Conservation (phyloP, 1,140 invertebrate genomes). For the Neuroterus valhalla region DNA sequence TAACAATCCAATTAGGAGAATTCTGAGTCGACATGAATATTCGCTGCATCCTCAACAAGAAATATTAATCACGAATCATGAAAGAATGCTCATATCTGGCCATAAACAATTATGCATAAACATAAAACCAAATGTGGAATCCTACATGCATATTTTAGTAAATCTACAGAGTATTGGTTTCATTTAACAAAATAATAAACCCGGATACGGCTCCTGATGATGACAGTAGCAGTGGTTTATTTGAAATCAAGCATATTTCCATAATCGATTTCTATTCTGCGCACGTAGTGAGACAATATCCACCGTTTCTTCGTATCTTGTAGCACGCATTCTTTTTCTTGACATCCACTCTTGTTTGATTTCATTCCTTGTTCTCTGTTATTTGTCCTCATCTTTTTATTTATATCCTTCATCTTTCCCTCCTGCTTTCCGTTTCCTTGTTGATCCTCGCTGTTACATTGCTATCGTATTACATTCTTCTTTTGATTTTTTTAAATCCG, state of each 20-base stretch:
- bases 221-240: constrained; percentile 12
- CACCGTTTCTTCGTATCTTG: constrained; percentile 17
- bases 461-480: constrained; percentile 32
- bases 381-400: background rate
- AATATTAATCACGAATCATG: too few relatives aligned
- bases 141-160: background rate
- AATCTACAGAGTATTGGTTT: background rate
- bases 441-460: background rate
- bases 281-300: constrained; percentile 46
- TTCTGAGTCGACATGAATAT: too few relatives aligned
- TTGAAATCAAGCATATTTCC: constrained; percentile 54
- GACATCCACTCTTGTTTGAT: constrained; percentile 14
- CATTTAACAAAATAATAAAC: background rate
- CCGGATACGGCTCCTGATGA: background rate
- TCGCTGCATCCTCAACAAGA: too few relatives aligned
- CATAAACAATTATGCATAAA: too few relatives aligned
- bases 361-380: constrained; percentile 31
- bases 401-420: background rate
- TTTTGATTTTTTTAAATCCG: constrained; percentile 3
- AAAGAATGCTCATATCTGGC: too few relatives aligned
- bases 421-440: background rate
- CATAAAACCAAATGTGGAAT: too few relatives aligned
- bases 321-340: constrained; percentile 28
- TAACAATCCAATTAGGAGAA: too few relatives aligned
- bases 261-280: constrained; percentile 53